phyloP scores from a whole-genome alignment of 2,113 vertebrate genomes.

The Lycaon pictus region DNA sequence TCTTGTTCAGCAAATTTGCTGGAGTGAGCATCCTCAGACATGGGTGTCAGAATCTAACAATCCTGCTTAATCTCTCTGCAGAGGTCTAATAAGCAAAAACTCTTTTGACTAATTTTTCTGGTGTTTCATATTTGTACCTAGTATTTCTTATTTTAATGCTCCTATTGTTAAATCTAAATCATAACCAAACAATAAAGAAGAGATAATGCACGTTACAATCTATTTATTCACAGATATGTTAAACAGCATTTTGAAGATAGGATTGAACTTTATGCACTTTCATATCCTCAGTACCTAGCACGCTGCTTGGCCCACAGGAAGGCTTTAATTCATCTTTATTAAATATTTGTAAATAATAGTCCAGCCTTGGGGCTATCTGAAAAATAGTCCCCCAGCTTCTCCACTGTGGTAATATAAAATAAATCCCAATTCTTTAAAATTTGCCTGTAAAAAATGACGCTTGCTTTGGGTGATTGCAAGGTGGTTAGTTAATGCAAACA shows the following conservation, averaged over 20 bases:
- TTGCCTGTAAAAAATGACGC: not conserved
- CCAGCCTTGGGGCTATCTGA: not conserved
- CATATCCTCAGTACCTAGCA: not conserved
- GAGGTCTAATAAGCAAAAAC: not conserved
- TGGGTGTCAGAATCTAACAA: accelerated
- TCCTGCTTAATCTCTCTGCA: not conserved
- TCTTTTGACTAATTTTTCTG: not conserved
- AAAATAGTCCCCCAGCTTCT: not conserved
- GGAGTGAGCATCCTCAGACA: not conserved
- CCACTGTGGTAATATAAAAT: not conserved
- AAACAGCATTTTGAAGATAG: not conserved
- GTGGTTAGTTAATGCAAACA: not conserved
- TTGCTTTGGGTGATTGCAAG: not conserved
- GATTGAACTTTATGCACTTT: not conserved
- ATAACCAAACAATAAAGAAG: not conserved
- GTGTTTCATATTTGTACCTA: not conserved
- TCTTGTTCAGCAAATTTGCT: conserved; percentile 53
- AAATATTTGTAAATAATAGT: conserved; percentile 31
- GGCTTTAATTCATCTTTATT: not conserved
- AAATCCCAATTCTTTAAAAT: not conserved
- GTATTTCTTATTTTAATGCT: not conserved
- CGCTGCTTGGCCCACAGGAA: not conserved
- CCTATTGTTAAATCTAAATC: not conserved
- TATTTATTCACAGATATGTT: not conserved
- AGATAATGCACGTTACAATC: not conserved